A percentile compares a stretch with the other conserved stretches of the same genome.
These are phyloP conservation scores for Paradoxurus hermaphroditus DNA, from an alignment of 2,113 vertebrate genomes.

Conservation along the genomic window DNA sequence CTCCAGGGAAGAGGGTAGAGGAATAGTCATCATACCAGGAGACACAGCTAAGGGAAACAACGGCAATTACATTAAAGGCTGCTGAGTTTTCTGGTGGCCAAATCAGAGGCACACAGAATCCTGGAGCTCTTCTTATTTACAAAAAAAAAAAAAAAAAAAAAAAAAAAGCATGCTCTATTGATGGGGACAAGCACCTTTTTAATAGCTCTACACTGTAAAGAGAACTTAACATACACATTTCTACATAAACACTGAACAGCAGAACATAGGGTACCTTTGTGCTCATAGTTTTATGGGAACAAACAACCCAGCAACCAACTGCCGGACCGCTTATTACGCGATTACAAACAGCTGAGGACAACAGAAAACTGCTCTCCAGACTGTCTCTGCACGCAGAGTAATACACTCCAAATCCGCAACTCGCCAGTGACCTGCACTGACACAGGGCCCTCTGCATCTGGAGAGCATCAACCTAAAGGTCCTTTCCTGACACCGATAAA, in stretches of 20 bases:
- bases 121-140: neutral
- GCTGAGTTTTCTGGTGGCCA: neutral
- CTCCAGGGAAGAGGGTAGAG: neutral
- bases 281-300: neutral
- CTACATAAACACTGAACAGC: neutral
- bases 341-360: neutral
- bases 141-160: conserved; percentile 9
- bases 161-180: neutral
- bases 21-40: neutral
- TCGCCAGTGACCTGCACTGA: neutral
- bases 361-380: neutral
- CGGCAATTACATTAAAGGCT: neutral
- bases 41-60: neutral
- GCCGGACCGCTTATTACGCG: neutral
- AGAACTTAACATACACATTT: neutral
- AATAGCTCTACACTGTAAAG: neutral
- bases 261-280: neutral
- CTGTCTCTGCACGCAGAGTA: neutral
- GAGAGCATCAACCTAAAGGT: neutral
- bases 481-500: neutral
- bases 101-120: neutral
- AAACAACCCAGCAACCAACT: neutral
- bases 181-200: neutral
- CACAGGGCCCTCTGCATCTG: neutral
- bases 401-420: neutral